Evolutionary conservation across 2,797 vertebrate species (phyloP), one percentile per base, ranked within the genome.

Genomic region (Champsocephalus gunnari): DNA sequence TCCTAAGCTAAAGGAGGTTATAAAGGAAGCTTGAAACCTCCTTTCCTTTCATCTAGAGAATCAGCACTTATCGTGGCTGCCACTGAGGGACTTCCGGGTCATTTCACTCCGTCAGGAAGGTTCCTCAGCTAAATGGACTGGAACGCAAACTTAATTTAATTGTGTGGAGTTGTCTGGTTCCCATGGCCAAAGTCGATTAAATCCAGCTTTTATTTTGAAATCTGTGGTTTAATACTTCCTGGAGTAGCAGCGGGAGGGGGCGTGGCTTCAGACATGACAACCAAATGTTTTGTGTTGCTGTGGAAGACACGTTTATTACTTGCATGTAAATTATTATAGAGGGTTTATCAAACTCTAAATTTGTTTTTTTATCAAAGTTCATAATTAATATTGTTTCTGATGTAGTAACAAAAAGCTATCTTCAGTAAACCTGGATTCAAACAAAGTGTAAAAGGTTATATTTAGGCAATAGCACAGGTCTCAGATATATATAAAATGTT

Each of bases 141-240:
- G 21, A 21, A 21, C 2, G 21, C 21, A 21, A 21, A 21, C 21
- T 21, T 38, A 1, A 38, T 38, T 38, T 0, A 2, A 38, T 38
- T 38, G 32, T 7, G 13, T 24, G 4, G 1, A 24, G 19, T 4
- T 12, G 5, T 50, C 11, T 41, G 3, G 4, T 47, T 10, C 7
- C 4, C 21, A 43, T 2, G 21, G 9, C 2, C 16, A n/a, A 19
- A 2, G 34, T 38, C 11, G 1, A 2, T 12, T 60, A 16, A 50
- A 14, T 1, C 3, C 0, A 3, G 47, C 58, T 72, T 79, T 81
- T 79, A 76, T 79, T 73, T 73, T 79, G 75, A 76, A 84, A 66
- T 0, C 21, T 55, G 24, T 16, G 2, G 1, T 16, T 38, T 17
- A 9, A 5, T 4, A 16, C n/a, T 51, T 73, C 65, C n/a, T 48